phyloP scores from a whole-genome alignment of 2,797 vertebrate genomes.

The Malacoraja senta region DNA sequence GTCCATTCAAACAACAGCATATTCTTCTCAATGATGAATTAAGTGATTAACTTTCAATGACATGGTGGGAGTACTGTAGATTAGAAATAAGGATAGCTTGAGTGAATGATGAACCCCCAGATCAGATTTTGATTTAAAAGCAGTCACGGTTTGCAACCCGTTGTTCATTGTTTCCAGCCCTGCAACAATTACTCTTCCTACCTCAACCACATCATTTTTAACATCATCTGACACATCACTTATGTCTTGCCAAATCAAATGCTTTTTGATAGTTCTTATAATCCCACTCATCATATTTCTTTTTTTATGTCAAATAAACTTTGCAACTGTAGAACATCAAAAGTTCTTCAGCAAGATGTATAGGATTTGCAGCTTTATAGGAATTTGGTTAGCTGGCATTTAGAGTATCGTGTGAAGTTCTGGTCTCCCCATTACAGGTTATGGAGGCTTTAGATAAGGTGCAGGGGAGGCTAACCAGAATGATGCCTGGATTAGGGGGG shows the following conservation, averaged over 20 bases:
- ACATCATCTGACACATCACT: background rate
- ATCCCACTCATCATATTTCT: background rate
- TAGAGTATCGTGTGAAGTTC: no score
- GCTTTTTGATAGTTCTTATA: background rate
- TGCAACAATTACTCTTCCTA: background rate
- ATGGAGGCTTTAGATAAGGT: no score
- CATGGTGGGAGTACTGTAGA: background rate
- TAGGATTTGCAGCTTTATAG: no score
- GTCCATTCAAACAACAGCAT: background rate
- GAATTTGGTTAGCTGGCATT: no score
- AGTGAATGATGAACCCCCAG: background rate
- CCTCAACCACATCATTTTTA: background rate
- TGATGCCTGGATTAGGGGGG: no score
- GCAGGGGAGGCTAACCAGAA: no score
- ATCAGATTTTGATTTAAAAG: background rate
- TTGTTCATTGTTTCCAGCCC: background rate
- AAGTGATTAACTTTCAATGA: conserved; percentile 9
- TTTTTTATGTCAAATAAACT: conserved; percentile 7
- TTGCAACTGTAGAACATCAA: background rate
- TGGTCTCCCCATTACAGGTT: no score
- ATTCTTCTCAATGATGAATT: conserved; percentile 5
- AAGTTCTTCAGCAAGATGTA: background rate
- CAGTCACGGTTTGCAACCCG: background rate
- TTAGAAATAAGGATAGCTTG: background rate
- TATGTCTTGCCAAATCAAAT: background rate